These are phyloP conservation scores for Mesoligia furuncula DNA, from an alignment of 2,888 invertebrate species.

Conservation along the genomic window DNA sequence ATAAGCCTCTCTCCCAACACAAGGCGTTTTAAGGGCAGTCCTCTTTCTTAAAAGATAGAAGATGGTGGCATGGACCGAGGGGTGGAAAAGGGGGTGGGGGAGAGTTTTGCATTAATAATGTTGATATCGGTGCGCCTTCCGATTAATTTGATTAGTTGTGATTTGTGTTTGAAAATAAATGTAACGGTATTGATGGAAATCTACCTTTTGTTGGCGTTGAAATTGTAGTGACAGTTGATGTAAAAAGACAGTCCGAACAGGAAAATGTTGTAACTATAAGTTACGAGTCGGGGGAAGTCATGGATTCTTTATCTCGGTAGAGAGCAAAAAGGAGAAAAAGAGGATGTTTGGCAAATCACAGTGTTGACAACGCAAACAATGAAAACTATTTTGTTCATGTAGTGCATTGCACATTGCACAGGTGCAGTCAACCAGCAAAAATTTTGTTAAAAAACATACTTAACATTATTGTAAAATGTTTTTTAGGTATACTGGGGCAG, in stretches of 20 bases:
- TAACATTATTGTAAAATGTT: not conserved
- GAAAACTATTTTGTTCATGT: not conserved
- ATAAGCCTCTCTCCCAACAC: conserved; percentile 22
- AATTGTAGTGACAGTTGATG: not conserved
- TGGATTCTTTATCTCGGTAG: not conserved
- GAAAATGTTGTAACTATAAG: not conserved
- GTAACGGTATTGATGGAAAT: conserved; percentile 65
- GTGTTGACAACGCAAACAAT: not conserved
- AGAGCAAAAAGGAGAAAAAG: not conserved
- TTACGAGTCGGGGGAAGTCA: not conserved
- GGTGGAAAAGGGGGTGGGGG: conserved; percentile 69
- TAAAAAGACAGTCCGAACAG: not conserved
- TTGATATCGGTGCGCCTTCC: conserved; percentile 87
- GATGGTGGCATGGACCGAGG: conserved; percentile 65
- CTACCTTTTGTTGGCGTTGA: conserved; percentile 41
- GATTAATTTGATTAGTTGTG: conserved; percentile 90
- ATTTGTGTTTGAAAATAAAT: conserved; percentile 75
- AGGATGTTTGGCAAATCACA: not conserved
- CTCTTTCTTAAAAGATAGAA: conserved; percentile 79
- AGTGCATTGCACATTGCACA: not conserved
- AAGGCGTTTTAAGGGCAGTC: conserved; percentile 70
- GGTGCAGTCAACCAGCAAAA: not conserved
- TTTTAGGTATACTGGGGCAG: not conserved
- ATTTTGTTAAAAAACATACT: not conserved
- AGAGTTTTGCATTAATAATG: conserved; percentile 89